Evolutionary conservation across 2,113 vertebrate genomes (phyloP).

Genomic region (Anhinga anhinga): DNA sequence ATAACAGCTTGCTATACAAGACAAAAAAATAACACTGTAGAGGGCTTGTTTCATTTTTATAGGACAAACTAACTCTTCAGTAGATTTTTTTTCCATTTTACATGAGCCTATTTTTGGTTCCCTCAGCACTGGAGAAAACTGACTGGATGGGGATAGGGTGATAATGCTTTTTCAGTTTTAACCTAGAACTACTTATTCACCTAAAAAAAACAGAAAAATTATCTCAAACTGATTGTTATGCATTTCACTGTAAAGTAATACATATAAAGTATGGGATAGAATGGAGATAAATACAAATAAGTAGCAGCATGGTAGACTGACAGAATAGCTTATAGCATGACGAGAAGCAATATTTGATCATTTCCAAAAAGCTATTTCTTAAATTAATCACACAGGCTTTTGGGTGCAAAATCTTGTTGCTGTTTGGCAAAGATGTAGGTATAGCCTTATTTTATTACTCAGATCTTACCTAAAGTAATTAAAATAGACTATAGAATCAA

Average conservation of each 20-base stretch:
- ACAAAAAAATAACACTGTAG: neutral
- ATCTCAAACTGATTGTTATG: neutral
- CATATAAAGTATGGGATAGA: neutral
- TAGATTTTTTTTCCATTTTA: neutral
- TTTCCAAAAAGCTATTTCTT: slow-evolving; percentile 39
- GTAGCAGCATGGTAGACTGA: neutral
- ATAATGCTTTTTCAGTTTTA: neutral
- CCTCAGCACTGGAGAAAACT: neutral
- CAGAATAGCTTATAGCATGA: neutral
- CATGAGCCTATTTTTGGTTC: neutral
- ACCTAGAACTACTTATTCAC: neutral
- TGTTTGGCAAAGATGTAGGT: neutral
- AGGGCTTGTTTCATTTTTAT: neutral
- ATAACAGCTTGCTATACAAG: neutral
- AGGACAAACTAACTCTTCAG: neutral
- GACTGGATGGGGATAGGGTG: neutral
- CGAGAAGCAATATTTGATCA: slow-evolving; percentile 4
- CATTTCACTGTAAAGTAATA: slow-evolving; percentile 14
- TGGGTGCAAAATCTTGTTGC: neutral
- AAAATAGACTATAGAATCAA: slow-evolving; percentile 17
- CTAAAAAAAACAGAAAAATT: neutral
- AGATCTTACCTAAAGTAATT: neutral
- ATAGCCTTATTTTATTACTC: neutral
- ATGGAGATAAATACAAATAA: slow-evolving; percentile 3
- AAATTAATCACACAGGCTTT: slow-evolving; percentile 10